A percentile compares a stretch with the other conserved stretches of the same genome.
Conservation (phyloP, 2,113 vertebrate genomes). For the Eulemur macaco region DNA sequence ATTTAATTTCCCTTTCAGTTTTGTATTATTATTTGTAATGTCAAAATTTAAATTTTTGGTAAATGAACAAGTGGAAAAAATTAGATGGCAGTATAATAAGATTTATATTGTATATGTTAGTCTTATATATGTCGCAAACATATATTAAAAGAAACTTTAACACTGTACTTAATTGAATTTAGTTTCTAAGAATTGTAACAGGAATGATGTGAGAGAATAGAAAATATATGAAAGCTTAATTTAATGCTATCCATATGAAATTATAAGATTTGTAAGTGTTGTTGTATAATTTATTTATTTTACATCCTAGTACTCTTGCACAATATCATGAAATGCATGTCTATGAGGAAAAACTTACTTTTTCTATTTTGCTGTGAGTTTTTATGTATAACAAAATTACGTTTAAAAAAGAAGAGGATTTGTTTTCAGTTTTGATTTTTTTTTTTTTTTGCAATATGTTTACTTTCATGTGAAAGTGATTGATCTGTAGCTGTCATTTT, state of each 20-base stretch:
- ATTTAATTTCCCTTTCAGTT: slow-evolving; percentile 39
- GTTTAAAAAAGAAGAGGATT: slow-evolving; percentile 57
- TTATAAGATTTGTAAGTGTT: background rate
- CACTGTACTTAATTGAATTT: slow-evolving; percentile 38
- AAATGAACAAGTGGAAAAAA: background rate
- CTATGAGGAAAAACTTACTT: slow-evolving; percentile 36
- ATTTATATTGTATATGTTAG: slow-evolving; percentile 10
- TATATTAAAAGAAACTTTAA: slow-evolving; percentile 4
- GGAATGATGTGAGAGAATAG: slow-evolving; percentile 30
- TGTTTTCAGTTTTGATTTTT: slow-evolving; percentile 63
- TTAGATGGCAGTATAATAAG: slow-evolving; percentile 16
- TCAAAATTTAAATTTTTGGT: slow-evolving; percentile 34
- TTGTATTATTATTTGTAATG: slow-evolving; percentile 24
- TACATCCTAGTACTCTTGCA: background rate
- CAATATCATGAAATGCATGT: slow-evolving; percentile 21
- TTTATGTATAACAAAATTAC: background rate
- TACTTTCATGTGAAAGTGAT: slow-evolving; percentile 75
- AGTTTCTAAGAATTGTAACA: slow-evolving; percentile 44
- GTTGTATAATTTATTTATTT: slow-evolving; percentile 29
- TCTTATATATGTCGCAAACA: slow-evolving; percentile 23
- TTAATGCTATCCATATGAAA: slow-evolving; percentile 2
- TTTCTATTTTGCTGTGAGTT: slow-evolving; percentile 50
- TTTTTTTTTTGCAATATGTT: slow-evolving; percentile 23
- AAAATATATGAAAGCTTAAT: slow-evolving; percentile 55
- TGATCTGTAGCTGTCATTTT: slow-evolving; percentile 78